Conservation (phyloP, 2,113 vertebrate species). For the Monarcha castaneiventris region DNA sequence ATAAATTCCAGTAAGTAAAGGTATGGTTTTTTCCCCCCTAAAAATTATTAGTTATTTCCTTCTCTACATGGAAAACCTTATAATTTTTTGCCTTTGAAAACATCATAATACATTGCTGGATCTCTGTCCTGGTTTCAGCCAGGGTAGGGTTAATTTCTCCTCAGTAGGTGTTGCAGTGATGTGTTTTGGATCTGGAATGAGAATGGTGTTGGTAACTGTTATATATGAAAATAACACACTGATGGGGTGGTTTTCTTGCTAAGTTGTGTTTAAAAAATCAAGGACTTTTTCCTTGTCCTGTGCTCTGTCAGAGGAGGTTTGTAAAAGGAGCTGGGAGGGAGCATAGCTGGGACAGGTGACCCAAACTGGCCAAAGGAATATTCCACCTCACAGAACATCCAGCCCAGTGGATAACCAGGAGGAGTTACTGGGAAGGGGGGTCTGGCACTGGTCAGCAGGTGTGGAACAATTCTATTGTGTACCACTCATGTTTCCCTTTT, state of each 20-base stretch:
- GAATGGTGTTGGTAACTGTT: background rate
- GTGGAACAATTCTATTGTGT: background rate
- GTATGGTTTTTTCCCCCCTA: fast-evolving
- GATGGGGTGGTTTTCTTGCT: background rate
- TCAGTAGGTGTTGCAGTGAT: background rate
- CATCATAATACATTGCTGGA: background rate
- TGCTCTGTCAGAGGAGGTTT: background rate
- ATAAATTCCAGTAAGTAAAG: background rate
- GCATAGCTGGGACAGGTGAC: background rate
- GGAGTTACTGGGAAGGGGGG: background rate
- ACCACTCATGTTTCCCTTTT: background rate
- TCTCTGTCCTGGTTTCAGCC: background rate
- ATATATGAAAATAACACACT: background rate
- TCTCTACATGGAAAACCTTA: background rate
- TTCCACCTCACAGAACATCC: background rate
- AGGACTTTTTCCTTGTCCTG: background rate
- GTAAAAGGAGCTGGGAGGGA: background rate
- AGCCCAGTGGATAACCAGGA: background rate
- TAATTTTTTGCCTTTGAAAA: background rate
- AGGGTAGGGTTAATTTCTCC: background rate
- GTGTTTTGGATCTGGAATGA: background rate
- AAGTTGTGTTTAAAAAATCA: background rate
- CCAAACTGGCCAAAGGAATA: background rate
- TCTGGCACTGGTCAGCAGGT: fast-evolving
- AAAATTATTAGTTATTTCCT: background rate